Evolutionary conservation across 1,140 invertebrate species (phyloP).

Genomic region (Eriosoma lanigerum): DNA sequence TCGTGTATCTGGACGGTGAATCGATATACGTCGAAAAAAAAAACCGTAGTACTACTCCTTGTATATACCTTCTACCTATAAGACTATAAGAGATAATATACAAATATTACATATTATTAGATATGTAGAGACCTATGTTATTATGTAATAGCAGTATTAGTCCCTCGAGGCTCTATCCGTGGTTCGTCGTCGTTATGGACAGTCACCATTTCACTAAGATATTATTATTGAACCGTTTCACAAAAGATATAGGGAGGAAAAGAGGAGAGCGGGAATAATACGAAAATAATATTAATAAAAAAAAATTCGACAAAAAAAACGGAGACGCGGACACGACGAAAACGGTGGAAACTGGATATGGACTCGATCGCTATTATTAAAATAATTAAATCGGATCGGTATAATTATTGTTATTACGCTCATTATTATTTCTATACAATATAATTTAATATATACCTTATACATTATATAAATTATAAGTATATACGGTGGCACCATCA

Average conservation of each 20-base stretch:
- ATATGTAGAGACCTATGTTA: too few relatives aligned
- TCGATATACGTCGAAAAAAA: constrained; percentile 29
- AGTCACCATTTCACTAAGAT: too few relatives aligned
- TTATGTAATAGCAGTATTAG: too few relatives aligned
- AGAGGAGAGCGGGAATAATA: not conserved
- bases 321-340: too few relatives aligned
- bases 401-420: constrained; percentile 41
- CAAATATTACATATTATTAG: too few relatives aligned
- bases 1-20: constrained; percentile 7
- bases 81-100: too few relatives aligned
- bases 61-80: not conserved
- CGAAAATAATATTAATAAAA: not conserved
- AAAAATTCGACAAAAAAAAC: not conserved
- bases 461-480: not conserved
- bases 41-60: not conserved
- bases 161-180: too few relatives aligned
- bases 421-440: not conserved
- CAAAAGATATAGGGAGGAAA: too few relatives aligned
- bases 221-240: too few relatives aligned
- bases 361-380: not conserved
- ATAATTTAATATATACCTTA: not conserved
- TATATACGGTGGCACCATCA: not conserved
- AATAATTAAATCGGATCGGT: constrained; percentile 35
- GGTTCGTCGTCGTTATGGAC: too few relatives aligned
- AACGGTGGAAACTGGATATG: too few relatives aligned